Base-by-base conservation (phyloP, 2,888 invertebrate species). In the Lordiphosa andalusiaca region DNA sequence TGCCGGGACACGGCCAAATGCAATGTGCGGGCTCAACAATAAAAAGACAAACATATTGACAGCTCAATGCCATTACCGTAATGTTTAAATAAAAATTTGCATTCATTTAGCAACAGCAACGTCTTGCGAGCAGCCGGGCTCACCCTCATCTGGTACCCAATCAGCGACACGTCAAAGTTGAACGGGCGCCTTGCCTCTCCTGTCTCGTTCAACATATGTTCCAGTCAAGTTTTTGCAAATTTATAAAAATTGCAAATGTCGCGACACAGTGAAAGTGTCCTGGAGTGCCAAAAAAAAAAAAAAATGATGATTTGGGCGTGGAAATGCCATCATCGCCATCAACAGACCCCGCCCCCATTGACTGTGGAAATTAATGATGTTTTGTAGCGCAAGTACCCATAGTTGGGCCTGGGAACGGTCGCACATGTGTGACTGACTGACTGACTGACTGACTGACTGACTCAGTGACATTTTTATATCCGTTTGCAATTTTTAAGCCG, bases 331-430 rank as follows among this genome's bases (percentile, higher is more conserved):
- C 67, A 77, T 64, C 84, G 73, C 61, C 75, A 64, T 42, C 56
- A 56, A 40, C 64, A 38, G 42, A 54, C 25, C 33, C 21, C 36
- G 50, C 53, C 47, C 51, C 56, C 19, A n/a, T 44, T 36, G 57
- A 58, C 50, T 58, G 51, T 55, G 48, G 54, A 87, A 85, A 86
- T 87, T 87, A 87, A 87, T 87, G 86, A 85, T 86, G 77, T 84
- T 85, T 67, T 68, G 41, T 46, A 46, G 63, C 41, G 30, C 30
- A 9, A 30, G 30, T 30, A 10, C 46, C 71, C 67, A 72, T 76
- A 74, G 74, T 73, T 72, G 66, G 49, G 66, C 72, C 30, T 75
- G 85, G 78, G 87, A 87, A 85, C 70, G 69, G 65, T 49, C 71
- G 66, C 87, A 87, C 85, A 87, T 87, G 86, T 87, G 87, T 35